Conservation (phyloP, 2,888 invertebrate genomes). For the Scaptomyza reducta region DNA sequence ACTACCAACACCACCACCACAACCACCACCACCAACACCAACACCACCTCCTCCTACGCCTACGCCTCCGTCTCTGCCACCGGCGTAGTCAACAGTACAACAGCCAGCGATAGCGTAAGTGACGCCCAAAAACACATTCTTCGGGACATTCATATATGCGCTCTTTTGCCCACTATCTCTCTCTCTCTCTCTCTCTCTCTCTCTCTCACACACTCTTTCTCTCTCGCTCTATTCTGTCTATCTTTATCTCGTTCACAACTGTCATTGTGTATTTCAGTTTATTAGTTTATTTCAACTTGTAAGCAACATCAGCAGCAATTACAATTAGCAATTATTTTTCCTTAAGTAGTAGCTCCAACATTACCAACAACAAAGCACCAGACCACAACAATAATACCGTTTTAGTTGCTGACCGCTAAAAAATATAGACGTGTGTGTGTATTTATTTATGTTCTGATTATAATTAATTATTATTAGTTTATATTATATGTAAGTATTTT, state of each 20-base stretch:
- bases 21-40: constrained; percentile 8
- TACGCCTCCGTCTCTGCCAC: constrained; percentile 30
- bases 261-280: constrained; percentile 34
- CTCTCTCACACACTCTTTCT: too few species aligned
- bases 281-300: constrained; percentile 19
- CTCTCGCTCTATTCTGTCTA: constrained; percentile 10
- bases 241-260: not conserved
- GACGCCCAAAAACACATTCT: constrained; percentile 37
- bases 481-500: not conserved
- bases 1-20: constrained; percentile 4
- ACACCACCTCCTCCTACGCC: constrained; percentile 19
- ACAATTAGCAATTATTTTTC: constrained; percentile 3
- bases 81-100: constrained; percentile 39
- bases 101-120: constrained; percentile 74
- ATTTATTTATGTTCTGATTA: not conserved
- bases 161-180: constrained; percentile 35
- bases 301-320: constrained; percentile 17
- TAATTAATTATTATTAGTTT: constrained; percentile 10
- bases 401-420: constrained; percentile 2
- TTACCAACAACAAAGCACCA: constrained; percentile 31
- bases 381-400: constrained; percentile 6
- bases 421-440: not conserved
- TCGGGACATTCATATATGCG: constrained; percentile 33
- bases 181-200: constrained; percentile 28
- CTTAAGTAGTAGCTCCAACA: constrained; percentile 12